Evolutionary conservation across 2,888 invertebrate species (phyloP).

Genomic region (Agrilus cyanescens): DNA sequence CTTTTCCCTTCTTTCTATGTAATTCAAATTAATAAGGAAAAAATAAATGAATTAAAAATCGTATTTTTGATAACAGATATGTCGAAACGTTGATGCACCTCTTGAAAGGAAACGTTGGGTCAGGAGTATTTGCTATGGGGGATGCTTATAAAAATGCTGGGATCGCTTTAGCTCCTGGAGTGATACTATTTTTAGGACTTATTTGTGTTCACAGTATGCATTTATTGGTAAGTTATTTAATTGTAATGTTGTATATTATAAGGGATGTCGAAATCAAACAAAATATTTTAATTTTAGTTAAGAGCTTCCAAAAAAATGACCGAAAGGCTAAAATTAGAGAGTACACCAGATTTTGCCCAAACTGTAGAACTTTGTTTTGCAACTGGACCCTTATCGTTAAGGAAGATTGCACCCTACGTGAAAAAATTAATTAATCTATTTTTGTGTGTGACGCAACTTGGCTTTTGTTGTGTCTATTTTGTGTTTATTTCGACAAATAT

Average conservation of each 20-base stretch:
- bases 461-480: constrained; percentile 96
- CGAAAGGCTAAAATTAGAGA: constrained; percentile 41
- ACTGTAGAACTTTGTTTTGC: constrained; percentile 74
- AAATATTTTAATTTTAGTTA: constrained; percentile 38
- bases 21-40: no score
- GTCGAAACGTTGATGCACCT: constrained; percentile 79
- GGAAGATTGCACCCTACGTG: constrained; percentile 50
- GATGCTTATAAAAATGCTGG: constrained; percentile 90
- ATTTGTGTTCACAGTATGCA: constrained; percentile 91
- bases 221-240: constrained; percentile 56
- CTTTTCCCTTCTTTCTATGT: no score
- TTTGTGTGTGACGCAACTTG: constrained; percentile 90
- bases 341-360: constrained; percentile 62
- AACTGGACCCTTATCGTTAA: constrained; percentile 55
- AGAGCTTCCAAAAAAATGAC: constrained; percentile 58
- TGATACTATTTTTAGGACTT: constrained; percentile 67
- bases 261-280: not conserved
- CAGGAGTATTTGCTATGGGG: constrained; percentile 92
- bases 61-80: no score
- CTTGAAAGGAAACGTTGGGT: constrained; percentile 91
- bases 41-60: no score
- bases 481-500: constrained; percentile 86
- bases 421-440: constrained; percentile 69
- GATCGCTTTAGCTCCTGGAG: constrained; percentile 64
- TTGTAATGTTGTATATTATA: no score